phyloP scores from a whole-genome alignment of 2,888 invertebrate species.

The Mongoloraphidia duomilia region DNA sequence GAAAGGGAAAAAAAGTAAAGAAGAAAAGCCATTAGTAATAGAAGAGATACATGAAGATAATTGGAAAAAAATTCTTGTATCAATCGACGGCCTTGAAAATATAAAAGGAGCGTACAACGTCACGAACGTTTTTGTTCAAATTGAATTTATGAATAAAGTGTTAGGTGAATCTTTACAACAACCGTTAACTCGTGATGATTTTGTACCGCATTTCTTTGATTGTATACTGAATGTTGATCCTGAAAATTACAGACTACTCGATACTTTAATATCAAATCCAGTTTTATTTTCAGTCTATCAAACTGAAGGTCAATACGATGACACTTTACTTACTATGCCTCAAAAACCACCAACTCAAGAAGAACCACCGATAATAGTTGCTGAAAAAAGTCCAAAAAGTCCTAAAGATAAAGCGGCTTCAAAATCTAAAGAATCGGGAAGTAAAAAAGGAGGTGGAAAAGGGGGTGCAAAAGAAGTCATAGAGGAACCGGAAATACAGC shows the following conservation, averaged over 20 bases:
- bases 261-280: constrained; percentile 3
- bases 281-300: constrained; percentile 3
- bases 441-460: background rate
- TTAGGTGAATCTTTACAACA: constrained; percentile 4
- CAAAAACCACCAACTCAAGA: background rate
- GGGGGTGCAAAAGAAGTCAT: constrained; percentile 2
- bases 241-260: background rate
- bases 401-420: background rate
- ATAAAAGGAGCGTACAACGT: background rate
- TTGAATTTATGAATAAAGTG: constrained; percentile 4
- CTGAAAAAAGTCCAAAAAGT: background rate
- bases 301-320: constrained; percentile 1
- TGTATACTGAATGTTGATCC: constrained; percentile 1
- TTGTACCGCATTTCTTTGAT: constrained; percentile 1
- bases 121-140: constrained; percentile 3
- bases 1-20: too few species aligned
- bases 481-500: background rate
- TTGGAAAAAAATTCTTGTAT: background rate
- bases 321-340: background rate
- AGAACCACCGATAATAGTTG: background rate
- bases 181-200: background rate
- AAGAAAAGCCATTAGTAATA: too few species aligned
- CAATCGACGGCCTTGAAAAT: constrained; percentile 1
- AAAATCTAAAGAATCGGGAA: constrained; percentile 5
- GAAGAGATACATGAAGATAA: too few species aligned